These are phyloP conservation scores for Amphipyra tragopoginis DNA, from an alignment of 2,888 invertebrate species.

Conservation along the genomic window DNA sequence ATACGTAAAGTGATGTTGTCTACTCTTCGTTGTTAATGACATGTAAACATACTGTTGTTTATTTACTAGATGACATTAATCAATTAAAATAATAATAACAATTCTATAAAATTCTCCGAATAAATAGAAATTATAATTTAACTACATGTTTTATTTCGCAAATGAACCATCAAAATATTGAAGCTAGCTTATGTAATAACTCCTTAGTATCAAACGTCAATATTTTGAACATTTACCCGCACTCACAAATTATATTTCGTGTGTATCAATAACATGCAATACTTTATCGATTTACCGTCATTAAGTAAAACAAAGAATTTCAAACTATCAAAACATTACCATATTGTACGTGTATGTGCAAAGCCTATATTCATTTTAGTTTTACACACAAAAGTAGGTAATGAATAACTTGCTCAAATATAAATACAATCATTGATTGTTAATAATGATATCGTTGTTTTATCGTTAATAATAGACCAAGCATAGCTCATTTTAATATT, in stretches of 20 bases:
- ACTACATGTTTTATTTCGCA: slow-evolving; percentile 67
- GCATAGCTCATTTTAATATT: not conserved
- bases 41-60: slow-evolving; percentile 84
- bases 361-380: not conserved
- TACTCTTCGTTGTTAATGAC: slow-evolving; percentile 78
- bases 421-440: not conserved
- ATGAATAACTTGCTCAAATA: too few species aligned
- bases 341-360: too few species aligned
- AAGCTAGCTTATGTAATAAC: not conserved
- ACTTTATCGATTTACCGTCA: slow-evolving; percentile 28
- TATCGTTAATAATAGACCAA: not conserved
- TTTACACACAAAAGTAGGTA: not conserved
- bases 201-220: not conserved
- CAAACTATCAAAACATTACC: not conserved
- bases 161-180: slow-evolving; percentile 9
- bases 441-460: not conserved
- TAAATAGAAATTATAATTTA: slow-evolving; percentile 82
- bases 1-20: slow-evolving; percentile 77
- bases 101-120: slow-evolving; percentile 79
- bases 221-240: slow-evolving; percentile 14
- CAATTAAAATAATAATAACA: slow-evolving; percentile 69
- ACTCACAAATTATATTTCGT: not conserved
- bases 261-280: not conserved
- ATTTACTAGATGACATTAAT: slow-evolving; percentile 79
- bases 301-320: not conserved